A percentile compares a stretch with the other conserved stretches of the same genome.
Conservation (phyloP, 2,888 invertebrate genomes). For the Gandaritis pyraliata region DNA sequence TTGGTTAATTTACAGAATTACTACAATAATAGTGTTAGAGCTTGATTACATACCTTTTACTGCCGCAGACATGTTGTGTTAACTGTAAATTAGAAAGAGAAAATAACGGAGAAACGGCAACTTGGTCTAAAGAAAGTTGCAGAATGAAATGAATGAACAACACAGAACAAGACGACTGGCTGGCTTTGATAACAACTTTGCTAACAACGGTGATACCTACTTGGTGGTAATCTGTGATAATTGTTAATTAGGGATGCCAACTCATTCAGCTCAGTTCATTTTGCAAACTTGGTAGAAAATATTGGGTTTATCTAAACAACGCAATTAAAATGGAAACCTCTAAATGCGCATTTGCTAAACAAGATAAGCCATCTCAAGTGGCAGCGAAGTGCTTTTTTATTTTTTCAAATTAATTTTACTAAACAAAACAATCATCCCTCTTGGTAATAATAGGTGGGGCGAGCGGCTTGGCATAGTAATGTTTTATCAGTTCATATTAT, state of each 20-base stretch:
- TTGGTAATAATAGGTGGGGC: too few relatives aligned
- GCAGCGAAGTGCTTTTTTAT: too few relatives aligned
- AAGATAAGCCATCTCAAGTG: too few relatives aligned
- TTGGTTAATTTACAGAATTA: constrained; percentile 3
- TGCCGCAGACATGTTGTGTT: constrained; percentile 67
- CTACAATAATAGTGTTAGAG: background rate
- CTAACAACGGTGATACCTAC: constrained; percentile 16
- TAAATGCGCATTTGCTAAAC: too few relatives aligned
- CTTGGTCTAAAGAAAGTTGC: constrained; percentile 40
- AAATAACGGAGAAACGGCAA: constrained; percentile 29
- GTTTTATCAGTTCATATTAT: too few relatives aligned
- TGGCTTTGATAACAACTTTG: constrained; percentile 33
- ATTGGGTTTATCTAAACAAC: background rate
- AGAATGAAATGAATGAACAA: constrained; percentile 4
- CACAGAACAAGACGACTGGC: background rate
- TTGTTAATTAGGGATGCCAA: constrained; percentile 38
- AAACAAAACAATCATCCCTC: too few relatives aligned
- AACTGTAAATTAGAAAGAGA: constrained; percentile 17
- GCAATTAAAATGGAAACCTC: too few relatives aligned
- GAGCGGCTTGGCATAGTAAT: too few relatives aligned
- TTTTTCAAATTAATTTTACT: too few relatives aligned
- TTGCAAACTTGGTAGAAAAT: constrained; percentile 2
- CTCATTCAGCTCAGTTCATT: background rate
- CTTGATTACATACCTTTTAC: constrained; percentile 68
- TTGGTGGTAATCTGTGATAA: constrained; percentile 34